Evolutionary conservation across 2,113 vertebrate genomes (phyloP), one percentile per base, ranked within the genome.

Genomic region (Antechinus flavipes): DNA sequence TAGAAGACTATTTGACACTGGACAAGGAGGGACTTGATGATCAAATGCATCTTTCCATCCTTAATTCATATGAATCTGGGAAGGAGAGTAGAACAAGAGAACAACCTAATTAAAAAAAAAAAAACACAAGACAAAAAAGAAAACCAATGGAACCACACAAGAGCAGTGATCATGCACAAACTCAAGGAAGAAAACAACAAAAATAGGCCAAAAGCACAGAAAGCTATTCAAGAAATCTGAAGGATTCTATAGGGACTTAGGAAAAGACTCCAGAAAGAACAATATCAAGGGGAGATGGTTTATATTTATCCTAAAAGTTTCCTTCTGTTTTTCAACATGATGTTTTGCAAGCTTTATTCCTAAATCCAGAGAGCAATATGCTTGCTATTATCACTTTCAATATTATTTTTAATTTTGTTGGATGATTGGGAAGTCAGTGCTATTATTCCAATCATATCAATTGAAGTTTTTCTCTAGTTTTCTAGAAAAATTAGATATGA

Each of bases 41-140:
- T 94, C 96, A 98, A 97, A 56, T 97, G 91, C 54, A 90, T 97
- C 91, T 91, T 96, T 97, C 90, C 96, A 97, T 97, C 95, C 97
- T 16, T 9, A 96, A 91, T 96, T 92, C 53, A 92, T 95, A 14
- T 95, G 94, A 91, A 97, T 98, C 96, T 93, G 49, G 96, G 95
- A 96, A 91, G 93, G 47, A 93, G 92, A 89, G 50, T 24, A 53
- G 95, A 96, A 95, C 92, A 54, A 96, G 35, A 92, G 30, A 96
- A 24, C 7, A 97, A 92, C n/a, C n/a, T 91, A 35, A 93, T 96
- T 35, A 91, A 95, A 95, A 68, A 91, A 49, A 52, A 52, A 52
- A 52, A 52, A 11, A 52, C 50, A 54, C 53, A 49, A 96, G 61
- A 49, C 97, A 97, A 96, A 95, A 93, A 91, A 84, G n/a, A n/a